A percentile compares a stretch with the other conserved stretches of the same genome.
phyloP scores from a whole-genome alignment of 2,888 invertebrate species.

The Aspidiotus destructor region DNA sequence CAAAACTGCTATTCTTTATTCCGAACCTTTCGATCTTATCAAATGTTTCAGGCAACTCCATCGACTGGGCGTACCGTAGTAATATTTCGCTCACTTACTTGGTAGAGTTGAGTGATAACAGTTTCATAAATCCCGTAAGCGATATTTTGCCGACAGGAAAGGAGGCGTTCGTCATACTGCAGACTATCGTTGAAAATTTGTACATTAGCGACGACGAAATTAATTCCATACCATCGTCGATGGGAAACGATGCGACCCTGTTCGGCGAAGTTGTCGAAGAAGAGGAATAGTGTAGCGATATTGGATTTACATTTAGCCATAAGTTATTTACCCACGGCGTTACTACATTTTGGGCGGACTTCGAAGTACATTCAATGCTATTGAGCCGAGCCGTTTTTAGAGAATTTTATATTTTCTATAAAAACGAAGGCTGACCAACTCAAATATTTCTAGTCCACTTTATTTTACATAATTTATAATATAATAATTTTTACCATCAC shows the following conservation, averaged over 20 bases:
- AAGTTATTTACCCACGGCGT: too few relatives aligned
- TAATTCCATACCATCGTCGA: conserved; percentile 1
- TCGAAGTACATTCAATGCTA: too few relatives aligned
- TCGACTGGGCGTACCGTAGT: conserved; percentile 19
- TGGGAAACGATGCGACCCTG: neutral
- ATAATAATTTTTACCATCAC: neutral
- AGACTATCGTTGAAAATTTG: conserved; percentile 18
- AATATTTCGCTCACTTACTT: conserved; percentile 15
- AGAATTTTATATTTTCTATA: too few relatives aligned
- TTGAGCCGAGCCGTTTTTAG: too few relatives aligned
- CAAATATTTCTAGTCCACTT: too few relatives aligned
- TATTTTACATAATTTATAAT: neutral
- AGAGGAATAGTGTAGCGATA: too few relatives aligned
- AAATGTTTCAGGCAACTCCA: conserved; percentile 16
- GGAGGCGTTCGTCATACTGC: conserved; percentile 59
- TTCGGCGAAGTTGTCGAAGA: neutral
- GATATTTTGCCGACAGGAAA: conserved; percentile 63
- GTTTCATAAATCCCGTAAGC: conserved; percentile 49
- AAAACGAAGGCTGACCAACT: too few relatives aligned
- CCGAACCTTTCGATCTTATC: neutral
- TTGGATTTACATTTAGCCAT: too few relatives aligned
- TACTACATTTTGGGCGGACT: too few relatives aligned
- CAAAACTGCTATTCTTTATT: neutral
- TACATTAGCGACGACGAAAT: conserved; percentile 5
- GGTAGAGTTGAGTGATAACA: conserved; percentile 9